Percentiles rank a stretch among this genome's conserved stretches.
Conservation (phyloP, 2,888 invertebrate species). For the Ellobium chinense region DNA sequence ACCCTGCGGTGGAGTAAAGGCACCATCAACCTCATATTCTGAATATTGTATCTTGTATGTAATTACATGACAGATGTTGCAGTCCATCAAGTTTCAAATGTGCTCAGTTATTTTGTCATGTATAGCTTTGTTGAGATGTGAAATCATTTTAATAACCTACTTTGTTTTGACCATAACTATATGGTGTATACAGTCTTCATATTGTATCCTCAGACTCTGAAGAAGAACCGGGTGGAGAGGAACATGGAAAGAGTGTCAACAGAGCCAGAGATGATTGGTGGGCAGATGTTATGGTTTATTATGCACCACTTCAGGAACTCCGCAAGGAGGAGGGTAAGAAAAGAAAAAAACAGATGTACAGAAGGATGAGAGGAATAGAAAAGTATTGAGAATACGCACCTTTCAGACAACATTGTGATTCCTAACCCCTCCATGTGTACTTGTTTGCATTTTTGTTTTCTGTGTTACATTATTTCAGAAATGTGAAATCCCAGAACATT, state of each 20-base stretch:
- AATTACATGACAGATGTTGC: too few relatives aligned
- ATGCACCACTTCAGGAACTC: conserved; percentile 80
- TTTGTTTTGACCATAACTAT: too few relatives aligned
- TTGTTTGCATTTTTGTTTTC: not conserved
- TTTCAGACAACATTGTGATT: not conserved
- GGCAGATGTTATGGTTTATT: conserved; percentile 81
- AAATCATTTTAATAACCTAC: too few relatives aligned
- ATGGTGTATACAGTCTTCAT: too few relatives aligned
- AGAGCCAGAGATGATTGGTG: conserved; percentile 80
- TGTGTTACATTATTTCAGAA: not conserved
- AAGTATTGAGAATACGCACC: too few relatives aligned
- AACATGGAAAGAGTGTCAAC: conserved; percentile 77
- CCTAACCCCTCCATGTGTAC: not conserved
- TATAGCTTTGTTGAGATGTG: too few relatives aligned
- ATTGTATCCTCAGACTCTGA: conserved; percentile 70
- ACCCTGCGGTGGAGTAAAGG: too few relatives aligned
- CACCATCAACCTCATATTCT: too few relatives aligned
- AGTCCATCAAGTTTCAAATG: too few relatives aligned
- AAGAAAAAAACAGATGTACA: not conserved
- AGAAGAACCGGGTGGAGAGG: conserved; percentile 78
- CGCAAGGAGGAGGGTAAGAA: conserved; percentile 73
- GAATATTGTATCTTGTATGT: too few relatives aligned
- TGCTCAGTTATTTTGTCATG: too few relatives aligned
- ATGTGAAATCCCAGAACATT: too few relatives aligned
- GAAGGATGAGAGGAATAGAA: not conserved